Conservation (phyloP, 2,797 vertebrate genomes). For the Trematomus bernacchii region DNA sequence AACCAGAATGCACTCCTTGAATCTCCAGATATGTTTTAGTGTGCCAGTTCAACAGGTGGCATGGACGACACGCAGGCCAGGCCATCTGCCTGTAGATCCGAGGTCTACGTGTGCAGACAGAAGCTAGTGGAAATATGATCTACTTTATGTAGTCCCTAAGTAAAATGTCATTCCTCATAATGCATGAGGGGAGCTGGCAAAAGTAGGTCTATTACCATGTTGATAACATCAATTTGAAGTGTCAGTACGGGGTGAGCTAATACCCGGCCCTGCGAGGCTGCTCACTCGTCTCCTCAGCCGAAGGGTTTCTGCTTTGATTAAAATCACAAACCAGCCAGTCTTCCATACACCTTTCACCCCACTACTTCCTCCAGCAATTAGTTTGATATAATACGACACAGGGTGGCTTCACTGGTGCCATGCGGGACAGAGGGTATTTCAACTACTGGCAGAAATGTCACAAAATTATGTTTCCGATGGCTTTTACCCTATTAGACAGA, state of each 20-base stretch:
- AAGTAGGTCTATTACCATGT: slow-evolving; percentile 77
- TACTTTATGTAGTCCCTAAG: slow-evolving; percentile 78
- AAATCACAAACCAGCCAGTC: slow-evolving; percentile 66
- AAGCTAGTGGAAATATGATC: slow-evolving; percentile 79
- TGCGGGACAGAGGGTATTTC: background rate
- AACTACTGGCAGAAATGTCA: slow-evolving; percentile 30
- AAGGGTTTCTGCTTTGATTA: slow-evolving; percentile 73
- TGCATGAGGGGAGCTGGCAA: slow-evolving; percentile 70
- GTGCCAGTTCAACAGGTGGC: slow-evolving; percentile 48
- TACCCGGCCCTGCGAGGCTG: slow-evolving; percentile 52
- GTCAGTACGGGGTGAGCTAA: slow-evolving; percentile 73
- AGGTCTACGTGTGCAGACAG: slow-evolving; percentile 75
- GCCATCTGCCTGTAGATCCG: slow-evolving; percentile 66
- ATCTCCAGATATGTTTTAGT: slow-evolving; percentile 30
- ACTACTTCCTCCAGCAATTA: slow-evolving; percentile 48
- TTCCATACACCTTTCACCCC: slow-evolving; percentile 33
- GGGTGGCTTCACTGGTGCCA: slow-evolving; percentile 30
- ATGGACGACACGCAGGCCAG: slow-evolving; percentile 45
- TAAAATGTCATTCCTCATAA: slow-evolving; percentile 79
- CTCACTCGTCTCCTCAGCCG: slow-evolving; percentile 49
- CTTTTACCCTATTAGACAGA: slow-evolving; percentile 9
- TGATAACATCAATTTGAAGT: slow-evolving; percentile 80
- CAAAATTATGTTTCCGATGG: slow-evolving; percentile 16
- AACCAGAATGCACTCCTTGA: slow-evolving; percentile 16
- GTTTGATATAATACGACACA: slow-evolving; percentile 34